Percentiles rank a stretch among this genome's conserved stretches.
These are phyloP conservation scores for Vultur gryphus DNA, from an alignment of 2,797 vertebrate genomes.

Conservation along the genomic window DNA sequence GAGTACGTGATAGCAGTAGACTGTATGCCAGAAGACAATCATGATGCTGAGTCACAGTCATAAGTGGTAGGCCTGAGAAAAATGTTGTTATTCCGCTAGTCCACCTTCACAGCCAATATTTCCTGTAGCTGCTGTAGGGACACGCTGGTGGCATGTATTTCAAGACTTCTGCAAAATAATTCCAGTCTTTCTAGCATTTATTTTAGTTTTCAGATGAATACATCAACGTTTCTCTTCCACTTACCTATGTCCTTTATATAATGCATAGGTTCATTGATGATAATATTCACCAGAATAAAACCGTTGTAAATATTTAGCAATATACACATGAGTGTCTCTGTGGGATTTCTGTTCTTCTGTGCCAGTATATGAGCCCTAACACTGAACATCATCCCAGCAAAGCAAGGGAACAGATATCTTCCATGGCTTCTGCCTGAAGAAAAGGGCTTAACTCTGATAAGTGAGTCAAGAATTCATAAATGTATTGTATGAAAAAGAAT, in stretches of 20 bases:
- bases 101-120: neutral
- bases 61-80: neutral
- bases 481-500: neutral
- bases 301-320: neutral
- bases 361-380: neutral
- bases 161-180: neutral
- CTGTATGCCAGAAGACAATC: neutral
- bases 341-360: neutral
- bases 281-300: neutral
- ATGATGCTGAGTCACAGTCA: neutral
- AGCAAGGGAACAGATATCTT: neutral
- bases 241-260: neutral
- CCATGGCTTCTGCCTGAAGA: neutral
- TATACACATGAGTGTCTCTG: neutral
- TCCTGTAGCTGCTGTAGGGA: neutral
- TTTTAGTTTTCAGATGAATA: neutral
- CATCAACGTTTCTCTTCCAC: neutral
- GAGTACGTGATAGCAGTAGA: neutral
- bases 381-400: neutral
- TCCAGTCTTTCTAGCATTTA: neutral
- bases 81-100: neutral
- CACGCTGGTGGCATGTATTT: accelerated
- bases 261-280: neutral
- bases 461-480: neutral
- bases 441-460: neutral